phyloP scores from a whole-genome alignment of 2,888 invertebrate genomes.

The Ariolimax columbianus region DNA sequence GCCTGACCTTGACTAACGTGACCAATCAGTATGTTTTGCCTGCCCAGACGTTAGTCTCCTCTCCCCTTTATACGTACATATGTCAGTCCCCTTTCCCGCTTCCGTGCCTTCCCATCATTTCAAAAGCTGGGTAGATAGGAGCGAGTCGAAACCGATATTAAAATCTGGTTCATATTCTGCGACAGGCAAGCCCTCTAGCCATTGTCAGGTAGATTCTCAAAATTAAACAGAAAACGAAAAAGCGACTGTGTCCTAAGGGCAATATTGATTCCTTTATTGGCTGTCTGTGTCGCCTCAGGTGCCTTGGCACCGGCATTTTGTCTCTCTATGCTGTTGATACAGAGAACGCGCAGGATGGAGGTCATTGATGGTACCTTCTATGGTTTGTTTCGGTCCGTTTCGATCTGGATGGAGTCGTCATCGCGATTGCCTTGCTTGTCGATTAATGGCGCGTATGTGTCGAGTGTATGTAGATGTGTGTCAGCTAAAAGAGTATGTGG shows the following conservation, averaged over 20 bases:
- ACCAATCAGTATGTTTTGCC: no score
- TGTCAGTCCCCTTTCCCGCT: no score
- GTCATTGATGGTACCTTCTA: background rate
- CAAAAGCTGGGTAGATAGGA: no score
- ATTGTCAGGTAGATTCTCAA: no score
- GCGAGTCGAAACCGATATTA: no score
- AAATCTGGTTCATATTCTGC: no score
- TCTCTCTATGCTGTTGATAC: background rate
- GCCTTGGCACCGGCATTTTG: conserved; percentile 1
- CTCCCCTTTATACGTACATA: no score
- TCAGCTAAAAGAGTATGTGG: background rate
- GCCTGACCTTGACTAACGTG: no score
- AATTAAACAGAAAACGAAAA: background rate
- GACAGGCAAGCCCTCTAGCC: no score
- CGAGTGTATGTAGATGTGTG: background rate
- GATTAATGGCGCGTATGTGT: background rate
- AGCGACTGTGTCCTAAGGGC: background rate
- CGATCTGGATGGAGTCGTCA: conserved; percentile 12
- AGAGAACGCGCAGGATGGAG: background rate
- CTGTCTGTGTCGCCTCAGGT: background rate
- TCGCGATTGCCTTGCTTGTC: background rate
- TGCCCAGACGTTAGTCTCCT: no score
- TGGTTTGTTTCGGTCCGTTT: conserved; percentile 25
- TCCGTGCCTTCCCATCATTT: no score
- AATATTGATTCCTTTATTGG: background rate